A percentile compares a stretch with the other conserved stretches of the same genome.
These are phyloP conservation scores for Vanessa cardui DNA, from an alignment of 2,888 invertebrate species.

Conservation along the genomic window DNA sequence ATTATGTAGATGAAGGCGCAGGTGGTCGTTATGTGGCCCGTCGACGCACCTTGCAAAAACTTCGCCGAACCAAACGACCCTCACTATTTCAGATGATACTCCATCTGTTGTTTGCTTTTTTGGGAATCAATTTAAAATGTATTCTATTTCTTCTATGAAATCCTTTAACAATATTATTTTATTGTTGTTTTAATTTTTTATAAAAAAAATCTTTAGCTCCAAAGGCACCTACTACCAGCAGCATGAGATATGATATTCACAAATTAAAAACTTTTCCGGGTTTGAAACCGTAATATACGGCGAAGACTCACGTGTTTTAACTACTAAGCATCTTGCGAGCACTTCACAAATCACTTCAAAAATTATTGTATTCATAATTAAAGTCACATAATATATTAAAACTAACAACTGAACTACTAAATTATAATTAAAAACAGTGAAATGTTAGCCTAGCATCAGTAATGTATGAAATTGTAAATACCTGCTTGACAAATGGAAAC, in stretches of 20 bases:
- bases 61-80: conserved; percentile 71
- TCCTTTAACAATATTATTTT: background rate
- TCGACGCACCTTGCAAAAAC: conserved; percentile 72
- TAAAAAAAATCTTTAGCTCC: too few species aligned
- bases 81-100: conserved; percentile 67
- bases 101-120: conserved; percentile 47
- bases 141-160: background rate
- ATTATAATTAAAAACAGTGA: conserved; percentile 26
- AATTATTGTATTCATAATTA: background rate
- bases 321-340: too few species aligned
- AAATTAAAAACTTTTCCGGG: too few species aligned
- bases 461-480: conserved; percentile 60
- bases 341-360: background rate
- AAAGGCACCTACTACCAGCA: too few species aligned
- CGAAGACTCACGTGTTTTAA: too few species aligned
- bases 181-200: too few species aligned
- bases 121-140: conserved; percentile 28
- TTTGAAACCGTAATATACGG: too few species aligned
- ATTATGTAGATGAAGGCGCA: conserved; percentile 80
- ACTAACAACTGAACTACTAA: conserved; percentile 11
- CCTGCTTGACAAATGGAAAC: conserved; percentile 69
- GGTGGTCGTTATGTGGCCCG: conserved; percentile 75
- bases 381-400: background rate
- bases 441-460: conserved; percentile 43
- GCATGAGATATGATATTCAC: too few species aligned